Evolutionary conservation across 2,113 vertebrate genomes (phyloP).

Genomic region (Passer montanus): DNA sequence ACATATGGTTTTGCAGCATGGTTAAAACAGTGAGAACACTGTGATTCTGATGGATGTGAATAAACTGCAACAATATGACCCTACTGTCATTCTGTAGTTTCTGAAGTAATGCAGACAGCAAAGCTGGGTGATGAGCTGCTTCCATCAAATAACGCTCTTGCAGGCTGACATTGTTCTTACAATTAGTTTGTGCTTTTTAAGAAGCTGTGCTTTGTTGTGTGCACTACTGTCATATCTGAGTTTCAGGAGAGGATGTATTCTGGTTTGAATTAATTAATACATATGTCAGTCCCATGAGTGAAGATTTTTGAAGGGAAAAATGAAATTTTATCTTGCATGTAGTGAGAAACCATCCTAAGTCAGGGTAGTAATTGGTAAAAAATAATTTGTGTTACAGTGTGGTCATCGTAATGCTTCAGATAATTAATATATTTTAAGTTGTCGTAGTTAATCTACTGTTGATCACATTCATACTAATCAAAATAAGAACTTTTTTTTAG

Average conservation of each 20-base stretch:
- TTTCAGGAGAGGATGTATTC: background rate
- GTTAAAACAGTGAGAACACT: background rate
- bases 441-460: background rate
- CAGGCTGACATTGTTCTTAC: background rate
- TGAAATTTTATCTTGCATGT: rapidly evolving
- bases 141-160: background rate
- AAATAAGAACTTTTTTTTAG: background rate
- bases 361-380: background rate
- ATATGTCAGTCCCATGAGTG: background rate
- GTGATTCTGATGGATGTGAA: background rate
- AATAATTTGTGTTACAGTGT: background rate
- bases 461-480: background rate
- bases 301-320: background rate
- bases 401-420: rapidly evolving
- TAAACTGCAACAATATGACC: rapidly evolving
- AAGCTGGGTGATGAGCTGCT: background rate
- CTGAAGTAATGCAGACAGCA: background rate
- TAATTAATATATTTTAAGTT: background rate
- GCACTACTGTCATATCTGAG: rapidly evolving
- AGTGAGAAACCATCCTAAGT: background rate
- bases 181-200: background rate
- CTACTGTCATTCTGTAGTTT: background rate
- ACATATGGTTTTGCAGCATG: background rate
- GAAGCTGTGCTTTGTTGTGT: background rate
- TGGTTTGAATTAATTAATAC: background rate